Percentiles rank a stretch among this genome's conserved stretches.
phyloP scores from a whole-genome alignment of 92 coral and sea anemone species.

The Anthopleura xanthogrammica region DNA sequence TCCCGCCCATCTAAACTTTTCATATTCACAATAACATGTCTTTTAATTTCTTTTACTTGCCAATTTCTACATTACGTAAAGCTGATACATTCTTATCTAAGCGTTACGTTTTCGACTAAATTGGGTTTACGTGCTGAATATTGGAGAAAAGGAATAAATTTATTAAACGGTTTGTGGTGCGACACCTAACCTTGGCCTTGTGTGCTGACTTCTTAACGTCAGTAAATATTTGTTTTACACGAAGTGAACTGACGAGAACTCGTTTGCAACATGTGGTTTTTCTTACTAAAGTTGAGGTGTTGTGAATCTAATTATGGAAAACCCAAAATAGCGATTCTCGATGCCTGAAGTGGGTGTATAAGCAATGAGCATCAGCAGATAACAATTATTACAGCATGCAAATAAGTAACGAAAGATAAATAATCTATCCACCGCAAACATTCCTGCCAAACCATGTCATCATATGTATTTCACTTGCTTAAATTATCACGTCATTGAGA shows the following conservation, averaged over 20 bases:
- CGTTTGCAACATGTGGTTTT: not conserved
- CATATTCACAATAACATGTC: not conserved
- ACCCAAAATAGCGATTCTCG: not conserved
- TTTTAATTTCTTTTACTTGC: not conserved
- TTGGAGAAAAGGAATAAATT: not conserved
- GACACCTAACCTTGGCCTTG: conserved; percentile 2
- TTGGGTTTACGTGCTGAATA: not conserved
- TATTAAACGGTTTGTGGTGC: not conserved
- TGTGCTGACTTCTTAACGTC: not conserved
- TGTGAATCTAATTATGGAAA: not conserved
- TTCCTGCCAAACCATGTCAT: not conserved
- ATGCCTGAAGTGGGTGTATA: not conserved
- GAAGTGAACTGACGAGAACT: not conserved
- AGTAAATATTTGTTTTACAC: not conserved
- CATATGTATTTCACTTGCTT: not conserved
- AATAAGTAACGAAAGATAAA: not conserved
- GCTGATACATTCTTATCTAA: not conserved
- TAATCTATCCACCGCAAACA: not conserved
- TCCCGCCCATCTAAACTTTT: not conserved
- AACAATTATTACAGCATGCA: not conserved
- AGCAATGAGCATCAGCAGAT: not conserved
- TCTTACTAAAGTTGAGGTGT: not conserved
- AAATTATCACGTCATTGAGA: not conserved
- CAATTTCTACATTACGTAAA: not conserved
- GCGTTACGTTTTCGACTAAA: not conserved